Evolutionary conservation across 1,140 invertebrate genomes (phyloP).

Genomic region (Nephila pilipes): DNA sequence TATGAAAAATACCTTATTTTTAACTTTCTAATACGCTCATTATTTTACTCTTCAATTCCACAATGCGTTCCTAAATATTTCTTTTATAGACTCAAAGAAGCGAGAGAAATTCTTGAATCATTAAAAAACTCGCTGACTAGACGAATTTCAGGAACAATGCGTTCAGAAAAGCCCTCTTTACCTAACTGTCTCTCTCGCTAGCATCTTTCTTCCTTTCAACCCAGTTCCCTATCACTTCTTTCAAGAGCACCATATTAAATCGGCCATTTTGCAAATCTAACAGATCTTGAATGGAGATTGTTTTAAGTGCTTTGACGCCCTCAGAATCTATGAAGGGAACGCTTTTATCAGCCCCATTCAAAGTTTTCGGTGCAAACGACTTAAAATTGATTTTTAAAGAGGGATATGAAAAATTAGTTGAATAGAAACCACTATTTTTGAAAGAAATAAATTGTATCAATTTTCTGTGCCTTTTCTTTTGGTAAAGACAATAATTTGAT

Average conservation of each 20-base stretch:
- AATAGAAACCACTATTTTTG: too few relatives aligned
- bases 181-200: background rate
- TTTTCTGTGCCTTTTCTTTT: too few relatives aligned
- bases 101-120: background rate
- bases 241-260: constrained; percentile 33
- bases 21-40: too few relatives aligned
- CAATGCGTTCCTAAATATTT: background rate
- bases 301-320: constrained; percentile 19
- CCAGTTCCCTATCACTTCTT: constrained; percentile 18
- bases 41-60: background rate
- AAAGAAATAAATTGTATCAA: too few relatives aligned
- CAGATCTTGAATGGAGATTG: constrained; percentile 39
- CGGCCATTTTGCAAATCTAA: constrained; percentile 52
- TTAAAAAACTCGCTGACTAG: constrained; percentile 18
- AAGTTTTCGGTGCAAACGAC: background rate
- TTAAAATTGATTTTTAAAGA: background rate
- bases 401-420: too few relatives aligned
- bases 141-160: constrained; percentile 16
- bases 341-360: background rate
- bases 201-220: constrained; percentile 28
- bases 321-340: background rate
- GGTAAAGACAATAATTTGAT: too few relatives aligned
- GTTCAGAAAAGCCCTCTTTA: background rate
- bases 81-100: background rate
- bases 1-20: too few relatives aligned